phyloP scores from a whole-genome alignment of 2,888 invertebrate species.

The Laothoe populi region DNA sequence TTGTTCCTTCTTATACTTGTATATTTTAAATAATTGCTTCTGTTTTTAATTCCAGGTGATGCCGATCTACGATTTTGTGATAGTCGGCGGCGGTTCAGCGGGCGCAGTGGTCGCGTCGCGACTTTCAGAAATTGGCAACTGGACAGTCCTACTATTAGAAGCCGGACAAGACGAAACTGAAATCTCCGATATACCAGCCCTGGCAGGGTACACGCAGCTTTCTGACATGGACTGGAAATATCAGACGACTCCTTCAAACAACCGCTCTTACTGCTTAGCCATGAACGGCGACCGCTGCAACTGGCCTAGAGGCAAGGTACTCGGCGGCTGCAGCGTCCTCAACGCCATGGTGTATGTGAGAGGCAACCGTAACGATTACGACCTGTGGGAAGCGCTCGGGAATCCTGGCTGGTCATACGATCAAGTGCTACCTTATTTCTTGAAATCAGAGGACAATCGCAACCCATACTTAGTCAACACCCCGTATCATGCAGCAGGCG shows the following conservation, averaged over 20 bases:
- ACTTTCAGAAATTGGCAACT: slow-evolving; percentile 91
- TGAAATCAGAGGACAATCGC: slow-evolving; percentile 94
- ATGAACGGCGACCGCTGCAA: slow-evolving; percentile 95
- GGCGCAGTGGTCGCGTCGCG: slow-evolving; percentile 95
- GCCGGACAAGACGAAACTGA: slow-evolving; percentile 96
- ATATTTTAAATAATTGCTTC: slow-evolving; percentile 8
- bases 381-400: slow-evolving; percentile 93
- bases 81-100: slow-evolving; percentile 95
- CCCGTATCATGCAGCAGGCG: slow-evolving; percentile 90
- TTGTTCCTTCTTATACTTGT: background rate
- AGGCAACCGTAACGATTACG: slow-evolving; percentile 94
- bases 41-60: slow-evolving; percentile 83
- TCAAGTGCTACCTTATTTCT: slow-evolving; percentile 92
- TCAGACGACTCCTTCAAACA: slow-evolving; percentile 91
- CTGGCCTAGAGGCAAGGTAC: slow-evolving; percentile 96
- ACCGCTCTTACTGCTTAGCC: slow-evolving; percentile 93
- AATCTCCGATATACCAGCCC: slow-evolving; percentile 93
- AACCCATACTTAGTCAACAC: slow-evolving; percentile 92
- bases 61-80: slow-evolving; percentile 93
- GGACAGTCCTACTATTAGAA: slow-evolving; percentile 93
- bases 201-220: slow-evolving; percentile 93
- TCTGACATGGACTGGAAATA: slow-evolving; percentile 97
- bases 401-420: slow-evolving; percentile 95
- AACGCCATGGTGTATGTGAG: slow-evolving; percentile 97
- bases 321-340: slow-evolving; percentile 94